These are phyloP conservation scores for Luehdorfia chinensis DNA, from an alignment of 1,140 invertebrate genomes.

Conservation along the genomic window DNA sequence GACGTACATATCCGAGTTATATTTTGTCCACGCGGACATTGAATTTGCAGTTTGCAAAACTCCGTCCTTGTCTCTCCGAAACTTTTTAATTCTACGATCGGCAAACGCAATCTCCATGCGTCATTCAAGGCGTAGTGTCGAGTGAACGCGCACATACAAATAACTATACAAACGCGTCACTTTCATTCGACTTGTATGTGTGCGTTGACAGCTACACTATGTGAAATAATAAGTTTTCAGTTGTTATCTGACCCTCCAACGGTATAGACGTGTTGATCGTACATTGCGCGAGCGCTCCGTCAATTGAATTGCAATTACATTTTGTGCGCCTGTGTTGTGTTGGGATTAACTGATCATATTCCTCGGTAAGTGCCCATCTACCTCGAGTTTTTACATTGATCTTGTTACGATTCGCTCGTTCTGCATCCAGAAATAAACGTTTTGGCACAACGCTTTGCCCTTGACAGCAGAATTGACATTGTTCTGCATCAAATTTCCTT, in stretches of 20 bases:
- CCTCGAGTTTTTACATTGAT: slow-evolving; percentile 40
- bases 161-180: slow-evolving; percentile 30
- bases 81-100: slow-evolving; percentile 32
- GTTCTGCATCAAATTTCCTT: slow-evolving; percentile 20
- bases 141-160: slow-evolving; percentile 26
- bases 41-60: slow-evolving; percentile 20
- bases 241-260: slow-evolving; percentile 43
- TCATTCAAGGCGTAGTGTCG: slow-evolving; percentile 33
- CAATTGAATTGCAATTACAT: slow-evolving; percentile 23
- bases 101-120: slow-evolving; percentile 37
- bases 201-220: slow-evolving; percentile 22
- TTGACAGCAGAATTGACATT: slow-evolving; percentile 39
- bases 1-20: not conserved
- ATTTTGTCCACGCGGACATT: not conserved
- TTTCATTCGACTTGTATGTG: slow-evolving; percentile 36
- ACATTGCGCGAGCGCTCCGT: slow-evolving; percentile 21
- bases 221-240: slow-evolving; percentile 45
- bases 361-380: slow-evolving; percentile 41
- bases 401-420: slow-evolving; percentile 24
- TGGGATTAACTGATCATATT: slow-evolving; percentile 42
- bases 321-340: slow-evolving; percentile 40
- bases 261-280: slow-evolving; percentile 36
- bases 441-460: slow-evolving; percentile 41
- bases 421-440: slow-evolving; percentile 52
- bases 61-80: slow-evolving; percentile 33